Conservation (phyloP, 2,888 invertebrate genomes). For the Lochmaea crataegi region DNA sequence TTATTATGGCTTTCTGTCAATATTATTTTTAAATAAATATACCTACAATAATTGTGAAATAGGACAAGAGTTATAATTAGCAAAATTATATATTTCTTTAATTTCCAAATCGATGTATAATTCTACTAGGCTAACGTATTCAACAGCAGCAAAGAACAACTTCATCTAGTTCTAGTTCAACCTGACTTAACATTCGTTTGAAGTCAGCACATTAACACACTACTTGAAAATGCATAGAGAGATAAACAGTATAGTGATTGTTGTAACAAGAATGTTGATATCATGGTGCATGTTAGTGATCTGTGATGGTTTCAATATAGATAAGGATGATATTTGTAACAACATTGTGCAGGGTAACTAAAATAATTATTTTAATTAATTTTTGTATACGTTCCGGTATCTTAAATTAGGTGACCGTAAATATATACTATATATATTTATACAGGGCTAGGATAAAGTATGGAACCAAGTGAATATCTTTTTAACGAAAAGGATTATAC, state of each 20-base stretch:
- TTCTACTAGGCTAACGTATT: background rate
- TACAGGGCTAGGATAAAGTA: too few relatives aligned
- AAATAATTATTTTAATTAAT: background rate
- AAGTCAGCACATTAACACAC: background rate
- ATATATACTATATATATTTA: too few relatives aligned
- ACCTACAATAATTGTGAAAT: too few relatives aligned
- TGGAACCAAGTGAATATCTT: too few relatives aligned
- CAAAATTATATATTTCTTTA: background rate
- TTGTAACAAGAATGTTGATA: background rate
- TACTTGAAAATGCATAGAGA: background rate
- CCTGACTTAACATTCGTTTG: background rate
- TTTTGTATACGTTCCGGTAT: background rate
- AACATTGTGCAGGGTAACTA: constrained; percentile 8
- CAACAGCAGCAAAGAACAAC: background rate
- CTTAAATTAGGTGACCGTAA: background rate
- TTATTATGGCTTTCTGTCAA: too few relatives aligned
- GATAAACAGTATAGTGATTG: too few relatives aligned
- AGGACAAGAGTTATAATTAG: too few relatives aligned
- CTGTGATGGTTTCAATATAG: background rate
- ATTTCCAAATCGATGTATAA: background rate
- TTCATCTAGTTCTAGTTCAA: background rate
- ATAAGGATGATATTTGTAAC: background rate
- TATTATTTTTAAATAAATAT: too few relatives aligned
- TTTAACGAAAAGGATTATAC: too few relatives aligned
- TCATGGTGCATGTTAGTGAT: background rate